Percentiles rank a stretch among this genome's conserved stretches.
Conservation (phyloP, 2,113 vertebrate genomes). For the Oreochromis spilurus region DNA sequence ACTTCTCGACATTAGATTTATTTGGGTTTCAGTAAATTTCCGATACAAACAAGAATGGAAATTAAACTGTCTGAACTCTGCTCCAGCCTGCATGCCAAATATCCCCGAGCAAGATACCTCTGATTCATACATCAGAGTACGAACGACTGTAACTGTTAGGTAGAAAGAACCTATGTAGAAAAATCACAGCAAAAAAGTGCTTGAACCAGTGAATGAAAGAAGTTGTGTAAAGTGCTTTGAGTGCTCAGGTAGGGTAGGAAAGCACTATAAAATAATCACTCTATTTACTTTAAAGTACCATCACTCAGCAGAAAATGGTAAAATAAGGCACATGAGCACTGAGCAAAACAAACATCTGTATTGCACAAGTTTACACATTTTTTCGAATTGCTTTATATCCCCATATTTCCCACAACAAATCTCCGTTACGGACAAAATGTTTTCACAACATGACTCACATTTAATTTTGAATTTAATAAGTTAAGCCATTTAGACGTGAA, state of each 20-base stretch:
- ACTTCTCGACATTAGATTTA: not conserved
- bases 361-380: not conserved
- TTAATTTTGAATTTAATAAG: not conserved
- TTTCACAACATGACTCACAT: not conserved
- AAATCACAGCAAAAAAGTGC: not conserved
- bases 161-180: not conserved
- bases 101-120: not conserved
- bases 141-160: not conserved
- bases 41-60: not conserved
- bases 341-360: constrained; percentile 24
- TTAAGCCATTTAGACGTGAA: not conserved
- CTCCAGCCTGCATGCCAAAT: not conserved
- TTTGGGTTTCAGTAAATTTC: not conserved
- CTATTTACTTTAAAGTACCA: not conserved
- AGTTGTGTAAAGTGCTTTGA: not conserved
- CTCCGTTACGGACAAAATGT: not conserved
- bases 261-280: not conserved
- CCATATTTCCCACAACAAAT: not conserved
- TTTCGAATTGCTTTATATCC: not conserved
- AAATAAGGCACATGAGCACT: constrained; percentile 38
- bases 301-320: not conserved
- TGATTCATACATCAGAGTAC: not conserved
- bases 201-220: not conserved
- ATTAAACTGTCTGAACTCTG: not conserved
- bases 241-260: not conserved